These are phyloP conservation scores for Ochotona curzoniae DNA, from an alignment of 2,113 vertebrate genomes.

Conservation along the genomic window DNA sequence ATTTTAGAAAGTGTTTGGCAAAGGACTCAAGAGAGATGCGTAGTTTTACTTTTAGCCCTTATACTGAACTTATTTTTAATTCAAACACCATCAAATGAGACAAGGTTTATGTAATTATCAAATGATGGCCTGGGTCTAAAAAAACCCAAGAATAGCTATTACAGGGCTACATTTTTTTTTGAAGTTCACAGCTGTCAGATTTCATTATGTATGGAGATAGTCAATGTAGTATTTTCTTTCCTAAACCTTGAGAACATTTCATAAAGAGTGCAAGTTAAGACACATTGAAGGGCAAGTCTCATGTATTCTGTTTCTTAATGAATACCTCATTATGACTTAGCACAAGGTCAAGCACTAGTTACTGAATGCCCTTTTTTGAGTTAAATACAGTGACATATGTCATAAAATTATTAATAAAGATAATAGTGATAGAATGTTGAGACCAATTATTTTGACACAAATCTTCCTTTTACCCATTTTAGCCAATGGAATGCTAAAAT, in stretches of 20 bases:
- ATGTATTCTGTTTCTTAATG: background rate
- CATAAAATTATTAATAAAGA: conserved; percentile 22
- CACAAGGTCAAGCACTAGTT: background rate
- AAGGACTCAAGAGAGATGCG: background rate
- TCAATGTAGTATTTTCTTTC: background rate
- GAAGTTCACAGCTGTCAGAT: conserved; percentile 33
- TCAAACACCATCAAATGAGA: conserved; percentile 48
- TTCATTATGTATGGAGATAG: background rate
- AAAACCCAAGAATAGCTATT: background rate
- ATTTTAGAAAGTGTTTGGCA: background rate
- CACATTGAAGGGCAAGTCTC: background rate
- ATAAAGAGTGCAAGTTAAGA: background rate
- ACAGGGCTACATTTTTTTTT: background rate
- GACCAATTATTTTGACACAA: conserved; percentile 41
- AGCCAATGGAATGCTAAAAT: conserved; percentile 23
- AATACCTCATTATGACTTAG: background rate
- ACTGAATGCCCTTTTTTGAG: background rate
- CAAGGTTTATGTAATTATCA: conserved; percentile 15
- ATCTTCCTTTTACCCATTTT: background rate
- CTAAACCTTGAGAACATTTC: background rate
- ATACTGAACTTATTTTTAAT: background rate
- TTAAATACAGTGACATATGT: background rate
- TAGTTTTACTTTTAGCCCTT: conserved; percentile 24
- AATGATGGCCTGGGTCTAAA: background rate
- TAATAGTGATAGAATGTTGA: background rate